Evolutionary conservation across 2,797 vertebrate genomes (phyloP), one percentile per base, ranked within the genome.

Genomic region (Gymnoscopelus microlampas): DNA sequence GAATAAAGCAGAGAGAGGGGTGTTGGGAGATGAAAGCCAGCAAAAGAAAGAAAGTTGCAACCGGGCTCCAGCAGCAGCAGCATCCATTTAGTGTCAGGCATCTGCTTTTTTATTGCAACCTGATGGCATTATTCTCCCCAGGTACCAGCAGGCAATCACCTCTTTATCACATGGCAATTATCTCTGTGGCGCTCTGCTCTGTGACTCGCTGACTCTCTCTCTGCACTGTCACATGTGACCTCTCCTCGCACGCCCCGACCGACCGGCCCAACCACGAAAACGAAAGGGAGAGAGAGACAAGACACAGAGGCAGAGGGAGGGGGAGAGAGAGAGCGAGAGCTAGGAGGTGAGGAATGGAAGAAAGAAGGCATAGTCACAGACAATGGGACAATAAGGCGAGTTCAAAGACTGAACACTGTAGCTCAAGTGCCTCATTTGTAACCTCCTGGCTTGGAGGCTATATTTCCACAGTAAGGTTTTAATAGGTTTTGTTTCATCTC

Each of bases 111-210:
- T 93, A 94, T 94, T 91, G 91, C 89, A 90, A 93, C 93, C 93
- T 93, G 91, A 93, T 94, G 93, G 92, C 91, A 93, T 93, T 92
- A 91, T 89, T 93, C 91, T 92, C 89, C 90, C 90, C 85, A 74
- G 88, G 90, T 92, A 92, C 91, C 92, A 93, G 88, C 90, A 92
- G 88, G 91, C 92, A 93, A 93, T 95, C 94, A 93, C 91, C 92
- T 94, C 92, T 94, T 94, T 94, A 94, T 95, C 93, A 94, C 93
- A 93, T 92, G 91, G 91, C 93, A 94, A 94, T 95, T 95, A 94
- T 93, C 92, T 88, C 78, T 83, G 88, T 88, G 92, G 92, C 87
- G 77, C 85, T 8, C 35, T 87, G 89, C 89, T 92, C 87, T 84
- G 90, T 88, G 93, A 90, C 92, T 90, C 78, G 74, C 77, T 61